Evolutionary conservation across 2,888 invertebrate species (phyloP).

Genomic region (Diarsia rubi): DNA sequence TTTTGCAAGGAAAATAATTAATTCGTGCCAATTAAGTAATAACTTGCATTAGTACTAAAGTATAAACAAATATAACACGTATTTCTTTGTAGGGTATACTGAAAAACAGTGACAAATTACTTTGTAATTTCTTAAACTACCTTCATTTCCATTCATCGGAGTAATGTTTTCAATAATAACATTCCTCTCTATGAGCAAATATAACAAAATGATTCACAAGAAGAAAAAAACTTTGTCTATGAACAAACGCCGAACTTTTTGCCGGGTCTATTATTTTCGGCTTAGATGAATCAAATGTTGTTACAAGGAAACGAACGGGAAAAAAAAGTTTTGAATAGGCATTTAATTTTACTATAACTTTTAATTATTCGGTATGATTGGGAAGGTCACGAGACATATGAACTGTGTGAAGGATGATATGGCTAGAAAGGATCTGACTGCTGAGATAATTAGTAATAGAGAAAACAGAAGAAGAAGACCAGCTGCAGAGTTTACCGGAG

Average conservation of each 20-base stretch:
- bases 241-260: conserved; percentile 36
- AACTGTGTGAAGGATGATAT: too few species aligned
- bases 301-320: conserved; percentile 11
- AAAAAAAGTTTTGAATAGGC: conserved; percentile 20
- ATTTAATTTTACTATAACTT: conserved; percentile 25
- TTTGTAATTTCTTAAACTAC: neutral
- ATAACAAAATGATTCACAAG: conserved; percentile 24
- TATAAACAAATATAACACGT: conserved; percentile 23
- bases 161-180: conserved; percentile 4
- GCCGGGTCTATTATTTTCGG: conserved; percentile 51
- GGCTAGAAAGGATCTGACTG: too few species aligned
- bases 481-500: too few species aligned
- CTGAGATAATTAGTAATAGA: too few species aligned
- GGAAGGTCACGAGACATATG: neutral
- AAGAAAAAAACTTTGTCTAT: conserved; percentile 41
- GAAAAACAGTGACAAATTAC: neutral
- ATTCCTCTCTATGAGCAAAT: neutral
- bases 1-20: neutral
- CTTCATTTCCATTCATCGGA: conserved; percentile 15
- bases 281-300: conserved; percentile 50
- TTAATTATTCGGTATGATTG: conserved; percentile 26
- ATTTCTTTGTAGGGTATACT: neutral
- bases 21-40: neutral
- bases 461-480: too few species aligned
- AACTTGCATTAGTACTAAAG: neutral